These are phyloP conservation scores for Noctua pronuba DNA, from an alignment of 2,888 invertebrate species.

Conservation along the genomic window DNA sequence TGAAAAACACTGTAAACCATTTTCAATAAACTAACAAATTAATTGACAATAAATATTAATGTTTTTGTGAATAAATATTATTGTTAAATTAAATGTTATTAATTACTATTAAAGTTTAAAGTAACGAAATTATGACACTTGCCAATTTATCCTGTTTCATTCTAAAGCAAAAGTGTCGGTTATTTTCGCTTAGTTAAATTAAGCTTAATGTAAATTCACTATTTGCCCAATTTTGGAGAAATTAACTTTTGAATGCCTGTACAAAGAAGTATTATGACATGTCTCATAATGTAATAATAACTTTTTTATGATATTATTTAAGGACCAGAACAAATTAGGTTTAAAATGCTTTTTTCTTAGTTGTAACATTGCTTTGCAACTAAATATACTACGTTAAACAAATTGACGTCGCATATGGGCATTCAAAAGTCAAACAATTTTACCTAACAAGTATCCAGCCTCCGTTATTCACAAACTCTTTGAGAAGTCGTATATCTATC, in stretches of 20 bases:
- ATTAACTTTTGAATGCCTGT: slow-evolving; percentile 33
- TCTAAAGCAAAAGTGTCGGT: background rate
- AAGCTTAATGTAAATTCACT: slow-evolving; percentile 14
- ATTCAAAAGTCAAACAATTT: slow-evolving; percentile 37
- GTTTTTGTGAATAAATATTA: slow-evolving; percentile 64
- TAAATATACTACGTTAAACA: background rate
- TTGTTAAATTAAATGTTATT: slow-evolving; percentile 57
- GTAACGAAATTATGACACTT: slow-evolving; percentile 23
- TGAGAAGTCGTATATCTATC: background rate
- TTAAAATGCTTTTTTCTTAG: background rate
- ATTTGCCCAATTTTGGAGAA: slow-evolving; percentile 14
- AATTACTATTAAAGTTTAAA: slow-evolving; percentile 46
- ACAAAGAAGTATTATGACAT: slow-evolving; percentile 1
- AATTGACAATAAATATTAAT: slow-evolving; percentile 75
- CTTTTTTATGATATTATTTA: slow-evolving; percentile 8
- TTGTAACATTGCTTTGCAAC: background rate
- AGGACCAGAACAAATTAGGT: slow-evolving; percentile 38
- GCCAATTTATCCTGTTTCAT: slow-evolving; percentile 17
- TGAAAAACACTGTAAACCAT: slow-evolving; percentile 56
- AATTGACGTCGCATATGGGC: background rate
- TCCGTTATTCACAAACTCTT: background rate
- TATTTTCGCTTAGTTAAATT: slow-evolving; percentile 14
- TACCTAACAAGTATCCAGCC: background rate
- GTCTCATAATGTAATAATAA: background rate
- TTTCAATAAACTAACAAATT: slow-evolving; percentile 62